A percentile compares a stretch with the other conserved stretches of the same genome.
phyloP scores from a whole-genome alignment of 2,113 vertebrate genomes.

The Thermophis baileyi region DNA sequence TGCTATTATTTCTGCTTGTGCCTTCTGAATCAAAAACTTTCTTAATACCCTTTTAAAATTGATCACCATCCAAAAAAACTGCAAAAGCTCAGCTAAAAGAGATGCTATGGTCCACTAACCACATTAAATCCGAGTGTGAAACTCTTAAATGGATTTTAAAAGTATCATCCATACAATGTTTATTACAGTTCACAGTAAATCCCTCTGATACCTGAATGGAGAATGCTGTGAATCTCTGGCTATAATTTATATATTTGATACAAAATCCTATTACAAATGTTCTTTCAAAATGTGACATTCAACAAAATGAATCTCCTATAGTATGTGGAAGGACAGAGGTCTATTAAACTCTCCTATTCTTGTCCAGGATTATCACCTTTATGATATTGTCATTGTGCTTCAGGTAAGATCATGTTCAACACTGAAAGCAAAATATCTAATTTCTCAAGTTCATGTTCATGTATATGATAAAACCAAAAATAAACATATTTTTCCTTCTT shows the following conservation, averaged over 20 bases:
- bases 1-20: not conserved
- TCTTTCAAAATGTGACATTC: slow-evolving; percentile 33
- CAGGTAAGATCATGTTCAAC: not conserved
- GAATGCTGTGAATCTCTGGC: not conserved
- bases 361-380: slow-evolving; percentile 1
- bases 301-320: slow-evolving; percentile 12
- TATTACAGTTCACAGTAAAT: slow-evolving; percentile 31
- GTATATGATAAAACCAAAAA: not conserved
- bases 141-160: slow-evolving; percentile 28
- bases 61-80: slow-evolving; percentile 25
- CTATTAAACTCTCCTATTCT: not conserved
- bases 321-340: not conserved
- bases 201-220: not conserved
- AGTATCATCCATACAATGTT: slow-evolving; percentile 23
- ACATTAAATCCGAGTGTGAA: not conserved
- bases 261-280: not conserved
- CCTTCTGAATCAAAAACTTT: slow-evolving; percentile 21
- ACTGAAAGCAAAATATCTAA: slow-evolving; percentile 3
- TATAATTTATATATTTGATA: slow-evolving; percentile 18
- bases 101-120: slow-evolving; percentile 1
- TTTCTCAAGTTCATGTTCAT: not conserved
- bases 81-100: slow-evolving; percentile 11
- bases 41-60: slow-evolving; percentile 14
- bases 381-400: not conserved
- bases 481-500: not conserved